These are phyloP conservation scores for Bombyx mandarina DNA, from an alignment of 1,140 invertebrate genomes.

Conservation along the genomic window DNA sequence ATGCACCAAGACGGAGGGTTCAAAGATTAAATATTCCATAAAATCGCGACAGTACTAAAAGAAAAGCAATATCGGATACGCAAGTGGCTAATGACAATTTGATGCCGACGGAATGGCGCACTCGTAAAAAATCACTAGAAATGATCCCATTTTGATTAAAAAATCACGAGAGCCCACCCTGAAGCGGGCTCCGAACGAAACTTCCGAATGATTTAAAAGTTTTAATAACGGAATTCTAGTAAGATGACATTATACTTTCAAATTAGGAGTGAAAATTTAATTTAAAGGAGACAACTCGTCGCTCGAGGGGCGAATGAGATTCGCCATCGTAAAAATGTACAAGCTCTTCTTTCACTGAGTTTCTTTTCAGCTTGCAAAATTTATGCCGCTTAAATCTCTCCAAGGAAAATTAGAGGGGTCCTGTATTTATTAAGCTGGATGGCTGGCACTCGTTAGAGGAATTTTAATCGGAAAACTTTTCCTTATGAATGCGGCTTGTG, in stretches of 20 bases:
- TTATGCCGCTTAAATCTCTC: constrained; percentile 66
- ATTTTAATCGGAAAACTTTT: constrained; percentile 67
- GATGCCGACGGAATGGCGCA: constrained; percentile 53
- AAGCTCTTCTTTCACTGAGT: constrained; percentile 64
- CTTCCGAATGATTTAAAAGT: constrained; percentile 71
- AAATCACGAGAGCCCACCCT: constrained; percentile 61
- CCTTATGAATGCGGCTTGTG: constrained; percentile 63
- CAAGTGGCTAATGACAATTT: constrained; percentile 67
- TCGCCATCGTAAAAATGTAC: constrained; percentile 66
- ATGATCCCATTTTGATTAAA: constrained; percentile 70
- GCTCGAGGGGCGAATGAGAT: constrained; percentile 64
- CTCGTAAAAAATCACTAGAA: constrained; percentile 69
- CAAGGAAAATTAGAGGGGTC: constrained; percentile 60
- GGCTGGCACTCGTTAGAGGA: constrained; percentile 64
- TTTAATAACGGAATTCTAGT: constrained; percentile 72
- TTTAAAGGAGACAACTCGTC: constrained; percentile 70
- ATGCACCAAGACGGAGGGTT: constrained; percentile 26
- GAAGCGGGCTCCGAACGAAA: constrained; percentile 41
- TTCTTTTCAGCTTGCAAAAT: constrained; percentile 66
- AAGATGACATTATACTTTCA: constrained; percentile 74
- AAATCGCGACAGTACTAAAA: constrained; percentile 56
- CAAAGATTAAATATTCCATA: constrained; percentile 50
- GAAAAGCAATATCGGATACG: constrained; percentile 67
- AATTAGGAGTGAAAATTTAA: constrained; percentile 74
- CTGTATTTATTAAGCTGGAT: constrained; percentile 68